A percentile compares a stretch with the other conserved stretches of the same genome.
These are phyloP conservation scores for Halichoeres trimaculatus DNA, from an alignment of 2,113 vertebrate genomes.

Conservation along the genomic window DNA sequence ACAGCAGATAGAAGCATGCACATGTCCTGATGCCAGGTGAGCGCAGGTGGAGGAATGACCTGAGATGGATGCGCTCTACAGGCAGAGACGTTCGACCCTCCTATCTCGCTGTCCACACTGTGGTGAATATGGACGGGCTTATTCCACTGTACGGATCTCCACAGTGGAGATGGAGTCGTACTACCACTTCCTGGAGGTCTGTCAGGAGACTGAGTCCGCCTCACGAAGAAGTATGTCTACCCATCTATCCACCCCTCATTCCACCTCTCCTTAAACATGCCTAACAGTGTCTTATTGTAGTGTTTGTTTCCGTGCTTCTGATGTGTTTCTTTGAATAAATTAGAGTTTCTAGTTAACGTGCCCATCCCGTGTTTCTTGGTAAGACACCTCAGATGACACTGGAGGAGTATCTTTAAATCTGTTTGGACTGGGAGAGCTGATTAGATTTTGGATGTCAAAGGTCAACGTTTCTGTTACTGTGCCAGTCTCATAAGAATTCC, in stretches of 20 bases:
- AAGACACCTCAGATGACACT: too few relatives aligned
- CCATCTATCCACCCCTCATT: background rate
- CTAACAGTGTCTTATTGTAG: background rate
- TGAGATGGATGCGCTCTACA: conserved; percentile 45
- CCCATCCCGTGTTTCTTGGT: too few relatives aligned
- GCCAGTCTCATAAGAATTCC: background rate
- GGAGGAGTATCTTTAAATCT: background rate
- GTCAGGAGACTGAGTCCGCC: conserved; percentile 78
- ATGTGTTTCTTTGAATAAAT: too few relatives aligned
- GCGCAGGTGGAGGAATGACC: conserved; percentile 16
- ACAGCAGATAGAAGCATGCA: background rate
- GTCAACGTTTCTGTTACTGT: background rate
- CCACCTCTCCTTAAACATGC: background rate
- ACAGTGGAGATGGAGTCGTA: conserved; percentile 91
- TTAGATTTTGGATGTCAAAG: background rate
- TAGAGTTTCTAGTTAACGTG: too few relatives aligned
- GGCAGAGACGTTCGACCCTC: conserved; percentile 58
- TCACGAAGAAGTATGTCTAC: conserved; percentile 83
- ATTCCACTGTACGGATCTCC: conserved; percentile 86
- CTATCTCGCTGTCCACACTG: conserved; percentile 77
- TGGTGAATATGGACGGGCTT: conserved; percentile 77
- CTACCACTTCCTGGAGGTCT: conserved; percentile 85
- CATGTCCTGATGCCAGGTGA: conserved; percentile 6
- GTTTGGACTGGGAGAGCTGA: too few relatives aligned
- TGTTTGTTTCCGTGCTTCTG: background rate